Evolutionary conservation across 2,797 vertebrate genomes (phyloP), one percentile per base, ranked within the genome.

Genomic region (Leptatherina wallacei): DNA sequence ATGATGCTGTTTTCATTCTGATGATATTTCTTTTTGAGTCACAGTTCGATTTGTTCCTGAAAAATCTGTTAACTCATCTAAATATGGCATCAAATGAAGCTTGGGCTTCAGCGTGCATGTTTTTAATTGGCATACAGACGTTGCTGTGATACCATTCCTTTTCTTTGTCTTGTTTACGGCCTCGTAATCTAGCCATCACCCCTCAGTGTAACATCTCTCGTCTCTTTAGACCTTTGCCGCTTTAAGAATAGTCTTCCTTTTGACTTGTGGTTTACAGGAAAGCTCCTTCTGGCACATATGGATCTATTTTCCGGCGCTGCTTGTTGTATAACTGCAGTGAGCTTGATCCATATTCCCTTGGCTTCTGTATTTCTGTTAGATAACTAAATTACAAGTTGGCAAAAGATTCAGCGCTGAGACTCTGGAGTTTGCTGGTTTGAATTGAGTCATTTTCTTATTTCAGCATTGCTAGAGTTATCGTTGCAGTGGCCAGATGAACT

Each of bases 281-380:
- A 80, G 77, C 81, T 89, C 71, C 76, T 80, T 73, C 79, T 73
- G 64, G 73, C 66, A 58, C 77, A 24, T 71, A 62, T 55, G 86
- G 75, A 65, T 67, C 62, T 29, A 27, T 88, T 78, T 84, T 78
- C 78, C 57, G 3, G 80, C 42, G 33, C 51, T 61, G 66, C 44
- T 65, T 82, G 85, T 90, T 91, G 88, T 86, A 71, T 90, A 92
- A 93, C 85, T 22, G 40, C 63, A 64, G 71, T 35, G 51, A 65
- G 77, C 60, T 80, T 56, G 58, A 72, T 81, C 85, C 82, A 81
- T 80, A 83, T 80, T 88, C 75, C 51, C 29, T 75, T 66, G 69
- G 79, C 87, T 69, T 54, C 79, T 75, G 61, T 80, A 61, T 71
- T 72, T 58, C 74, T 75, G 80, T 86, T 84, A 61, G 80, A 83